Evolutionary conservation across 2,797 vertebrate genomes (phyloP).

Genomic region (Gastrophryne carolinensis): DNA sequence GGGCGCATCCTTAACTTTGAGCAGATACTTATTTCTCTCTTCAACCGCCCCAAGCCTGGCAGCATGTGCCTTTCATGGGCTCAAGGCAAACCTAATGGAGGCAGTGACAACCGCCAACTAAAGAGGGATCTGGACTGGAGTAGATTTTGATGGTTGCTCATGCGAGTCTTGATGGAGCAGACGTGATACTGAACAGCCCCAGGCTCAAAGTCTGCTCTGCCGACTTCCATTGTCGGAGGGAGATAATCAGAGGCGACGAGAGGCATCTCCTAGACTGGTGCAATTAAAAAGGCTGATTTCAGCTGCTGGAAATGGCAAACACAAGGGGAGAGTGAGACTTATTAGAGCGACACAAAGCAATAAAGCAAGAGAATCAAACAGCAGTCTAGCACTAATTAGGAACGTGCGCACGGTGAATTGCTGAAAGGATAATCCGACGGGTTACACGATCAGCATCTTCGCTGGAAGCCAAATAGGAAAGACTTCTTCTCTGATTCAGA

Average conservation of each 20-base stretch:
- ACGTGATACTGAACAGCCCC: constrained; percentile 40
- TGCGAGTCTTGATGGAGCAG: constrained; percentile 35
- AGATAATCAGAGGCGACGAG: constrained; percentile 35
- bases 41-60: constrained; percentile 12
- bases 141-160: not conserved
- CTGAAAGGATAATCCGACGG: constrained; percentile 51
- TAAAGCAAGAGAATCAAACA: constrained; percentile 52
- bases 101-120: constrained; percentile 21
- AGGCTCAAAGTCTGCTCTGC: constrained; percentile 46
- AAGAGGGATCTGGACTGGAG: constrained; percentile 28
- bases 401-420: constrained; percentile 43
- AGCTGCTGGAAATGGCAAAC: constrained; percentile 49
- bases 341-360: constrained; percentile 49
- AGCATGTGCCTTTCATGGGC: constrained; percentile 37
- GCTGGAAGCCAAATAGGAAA: constrained; percentile 50
- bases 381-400: constrained; percentile 51
- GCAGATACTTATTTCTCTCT: constrained; percentile 30
- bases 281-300: constrained; percentile 52
- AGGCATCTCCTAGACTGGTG: constrained; percentile 30
- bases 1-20: constrained; percentile 17
- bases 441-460: constrained; percentile 51
- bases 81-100: constrained; percentile 29
- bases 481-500: constrained; percentile 42
- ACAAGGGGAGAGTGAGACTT: constrained; percentile 49
- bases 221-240: constrained; percentile 41